These are phyloP conservation scores for Ptychoptera albimana DNA, from an alignment of 2,888 invertebrate genomes.

Conservation along the genomic window DNA sequence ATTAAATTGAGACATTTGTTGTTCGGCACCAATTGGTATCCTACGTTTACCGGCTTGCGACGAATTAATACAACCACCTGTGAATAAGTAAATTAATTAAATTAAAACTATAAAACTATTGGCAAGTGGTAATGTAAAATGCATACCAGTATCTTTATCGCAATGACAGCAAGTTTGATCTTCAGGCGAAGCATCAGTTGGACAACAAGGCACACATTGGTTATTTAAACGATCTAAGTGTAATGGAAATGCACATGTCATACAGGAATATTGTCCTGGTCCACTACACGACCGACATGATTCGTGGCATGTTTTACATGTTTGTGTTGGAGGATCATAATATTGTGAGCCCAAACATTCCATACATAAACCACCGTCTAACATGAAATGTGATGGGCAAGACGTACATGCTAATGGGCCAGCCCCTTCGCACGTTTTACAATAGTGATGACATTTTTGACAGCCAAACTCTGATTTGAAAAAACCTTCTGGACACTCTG, in stretches of 20 bases:
- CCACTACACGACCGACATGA: conserved; percentile 53
- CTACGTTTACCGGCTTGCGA: conserved; percentile 59
- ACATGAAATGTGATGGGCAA: conserved; percentile 54
- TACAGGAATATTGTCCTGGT: conserved; percentile 51
- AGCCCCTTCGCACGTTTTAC: conserved; percentile 68
- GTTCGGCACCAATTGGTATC: conserved; percentile 41
- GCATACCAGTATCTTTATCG: conserved; percentile 47
- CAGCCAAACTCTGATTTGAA: conserved; percentile 70
- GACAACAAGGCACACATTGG: conserved; percentile 60
- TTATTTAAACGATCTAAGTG: conserved; percentile 55
- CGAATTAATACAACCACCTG: conserved; percentile 57
- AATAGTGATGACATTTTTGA: conserved; percentile 77
- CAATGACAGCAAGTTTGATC: conserved; percentile 51
- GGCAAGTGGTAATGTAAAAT: background rate
- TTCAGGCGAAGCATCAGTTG: conserved; percentile 31
- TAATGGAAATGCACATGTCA: conserved; percentile 46
- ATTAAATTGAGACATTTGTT: conserved; percentile 16
- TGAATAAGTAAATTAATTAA: conserved; percentile 2
- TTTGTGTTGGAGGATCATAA: conserved; percentile 49
- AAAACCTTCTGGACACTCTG: conserved; percentile 74
- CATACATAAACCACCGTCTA: conserved; percentile 58
- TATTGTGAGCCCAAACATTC: conserved; percentile 59
- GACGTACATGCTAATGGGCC: conserved; percentile 59
- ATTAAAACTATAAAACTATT: no score
- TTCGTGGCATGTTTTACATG: conserved; percentile 48